A percentile compares a stretch with the other conserved stretches of the same genome.
Conservation (phyloP, 2,888 invertebrate species). For the Lepidochitona cinerea region DNA sequence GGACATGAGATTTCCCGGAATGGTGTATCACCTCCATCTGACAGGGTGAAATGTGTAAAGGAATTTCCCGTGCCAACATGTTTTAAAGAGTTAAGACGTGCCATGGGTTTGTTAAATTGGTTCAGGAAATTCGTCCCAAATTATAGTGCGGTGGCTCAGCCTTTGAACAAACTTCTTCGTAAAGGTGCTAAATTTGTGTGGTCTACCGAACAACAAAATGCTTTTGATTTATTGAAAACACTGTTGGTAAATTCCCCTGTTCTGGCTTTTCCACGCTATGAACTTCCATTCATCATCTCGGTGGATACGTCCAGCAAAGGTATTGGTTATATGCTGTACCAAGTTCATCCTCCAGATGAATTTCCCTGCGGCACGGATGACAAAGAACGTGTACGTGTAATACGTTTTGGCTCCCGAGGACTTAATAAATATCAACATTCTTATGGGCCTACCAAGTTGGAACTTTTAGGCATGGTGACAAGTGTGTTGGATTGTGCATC, state of each 20-base stretch:
- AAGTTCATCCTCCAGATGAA: not conserved
- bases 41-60: not conserved
- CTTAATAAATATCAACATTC: not conserved
- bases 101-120: constrained; percentile 11
- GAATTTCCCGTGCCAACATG: constrained; percentile 2
- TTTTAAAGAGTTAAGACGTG: not conserved
- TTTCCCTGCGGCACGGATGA: too few species aligned
- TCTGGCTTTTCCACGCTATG: constrained; percentile 16
- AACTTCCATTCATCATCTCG: constrained; percentile 6
- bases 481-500: not conserved
- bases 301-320: constrained; percentile 13
- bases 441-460: not conserved
- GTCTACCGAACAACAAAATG: not conserved
- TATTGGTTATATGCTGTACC: constrained; percentile 8
- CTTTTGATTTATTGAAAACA: constrained; percentile 7
- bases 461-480: constrained; percentile 1
- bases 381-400: not conserved
- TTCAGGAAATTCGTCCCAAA: constrained; percentile 11
- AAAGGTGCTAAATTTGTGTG: constrained; percentile 8
- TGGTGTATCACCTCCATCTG: too few species aligned
- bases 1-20: constrained; percentile 8
- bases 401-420: not conserved
- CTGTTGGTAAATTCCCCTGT: constrained; percentile 4
- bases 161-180: not conserved
- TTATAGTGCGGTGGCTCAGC: constrained; percentile 5